Conservation (phyloP, 1,140 invertebrate species). For the Aphis gossypii region DNA sequence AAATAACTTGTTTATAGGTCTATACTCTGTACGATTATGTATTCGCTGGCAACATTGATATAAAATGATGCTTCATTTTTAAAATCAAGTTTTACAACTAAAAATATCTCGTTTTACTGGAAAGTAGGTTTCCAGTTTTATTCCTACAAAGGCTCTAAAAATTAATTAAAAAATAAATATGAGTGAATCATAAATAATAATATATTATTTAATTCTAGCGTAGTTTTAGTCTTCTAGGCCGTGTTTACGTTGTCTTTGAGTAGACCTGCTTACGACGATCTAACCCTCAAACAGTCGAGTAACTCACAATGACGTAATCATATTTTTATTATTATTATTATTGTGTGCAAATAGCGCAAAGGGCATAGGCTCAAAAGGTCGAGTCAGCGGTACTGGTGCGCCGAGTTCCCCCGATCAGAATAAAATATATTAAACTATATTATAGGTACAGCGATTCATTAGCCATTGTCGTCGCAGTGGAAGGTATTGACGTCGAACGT, state of each 20-base stretch:
- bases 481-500: not conserved
- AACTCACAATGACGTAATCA: not conserved
- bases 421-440: too few relatives aligned
- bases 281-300: not conserved
- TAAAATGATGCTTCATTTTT: not conserved
- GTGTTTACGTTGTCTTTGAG: not conserved
- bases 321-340: not conserved
- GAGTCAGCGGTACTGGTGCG: too few relatives aligned
- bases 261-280: not conserved
- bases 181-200: not conserved
- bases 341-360: not conserved
- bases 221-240: not conserved
- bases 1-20: not conserved
- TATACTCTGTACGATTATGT: too few relatives aligned
- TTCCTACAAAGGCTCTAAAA: not conserved
- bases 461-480: not conserved
- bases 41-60: too few relatives aligned
- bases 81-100: not conserved
- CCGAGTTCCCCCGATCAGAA: not conserved
- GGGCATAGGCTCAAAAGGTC: not conserved
- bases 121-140: not conserved
- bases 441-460: too few relatives aligned
- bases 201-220: not conserved
- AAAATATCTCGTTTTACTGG: not conserved
- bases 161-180: not conserved